A percentile compares a stretch with the other conserved stretches of the same genome.
phyloP scores from a whole-genome alignment of 2,797 vertebrate genomes.

The Mycteria americana region DNA sequence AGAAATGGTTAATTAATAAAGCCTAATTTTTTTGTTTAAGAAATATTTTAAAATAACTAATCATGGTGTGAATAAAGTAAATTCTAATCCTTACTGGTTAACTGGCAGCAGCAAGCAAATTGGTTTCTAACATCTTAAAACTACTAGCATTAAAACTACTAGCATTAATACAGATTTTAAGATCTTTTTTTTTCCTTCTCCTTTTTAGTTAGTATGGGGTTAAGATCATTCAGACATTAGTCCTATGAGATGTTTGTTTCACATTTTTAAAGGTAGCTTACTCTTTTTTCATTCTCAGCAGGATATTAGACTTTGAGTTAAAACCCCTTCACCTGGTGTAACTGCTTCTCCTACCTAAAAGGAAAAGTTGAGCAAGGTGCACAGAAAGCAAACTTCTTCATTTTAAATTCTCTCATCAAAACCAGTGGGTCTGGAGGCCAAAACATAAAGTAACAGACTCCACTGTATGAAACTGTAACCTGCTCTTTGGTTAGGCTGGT shows the following conservation, averaged over 20 bases:
- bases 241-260: not conserved
- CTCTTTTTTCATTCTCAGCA: not conserved
- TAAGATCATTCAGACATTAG: not conserved
- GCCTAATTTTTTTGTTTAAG: not conserved
- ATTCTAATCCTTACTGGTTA: not conserved
- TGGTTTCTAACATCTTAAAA: not conserved
- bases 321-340: not conserved
- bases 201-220: not conserved
- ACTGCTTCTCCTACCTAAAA: not conserved
- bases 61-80: not conserved
- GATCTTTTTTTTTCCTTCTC: not conserved
- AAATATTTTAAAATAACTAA: not conserved
- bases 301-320: not conserved
- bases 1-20: not conserved
- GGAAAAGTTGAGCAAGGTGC: not conserved
- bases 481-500: not conserved
- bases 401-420: not conserved
- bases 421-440: not conserved
- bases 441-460: not conserved
- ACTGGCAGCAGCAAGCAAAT: not conserved
- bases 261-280: not conserved
- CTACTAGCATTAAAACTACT: not conserved
- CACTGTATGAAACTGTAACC: not conserved
- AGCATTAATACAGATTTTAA: not conserved
- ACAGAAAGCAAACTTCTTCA: not conserved